A percentile compares a stretch with the other conserved stretches of the same genome.
Conservation (phyloP, 2,113 vertebrate species). For the Misgurnus mizolepis region DNA sequence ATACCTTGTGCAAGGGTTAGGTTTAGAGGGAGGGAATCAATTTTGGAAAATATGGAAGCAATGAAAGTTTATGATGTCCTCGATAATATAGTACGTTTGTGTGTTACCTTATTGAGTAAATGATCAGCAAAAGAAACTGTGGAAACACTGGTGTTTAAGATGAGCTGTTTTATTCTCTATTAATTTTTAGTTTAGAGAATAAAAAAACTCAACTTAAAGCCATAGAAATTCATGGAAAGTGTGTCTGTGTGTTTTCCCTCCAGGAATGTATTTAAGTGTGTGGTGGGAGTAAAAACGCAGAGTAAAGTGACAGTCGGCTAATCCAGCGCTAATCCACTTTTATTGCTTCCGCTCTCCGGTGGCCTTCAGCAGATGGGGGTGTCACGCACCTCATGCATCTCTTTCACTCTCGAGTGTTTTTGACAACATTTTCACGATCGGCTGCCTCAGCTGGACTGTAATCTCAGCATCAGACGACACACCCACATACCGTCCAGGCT, state of each 20-base stretch:
- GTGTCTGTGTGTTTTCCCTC: slow-evolving; percentile 15
- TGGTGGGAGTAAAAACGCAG: slow-evolving; percentile 23
- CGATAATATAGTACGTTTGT: too few species aligned
- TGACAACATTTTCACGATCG: slow-evolving; percentile 9
- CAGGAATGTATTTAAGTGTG: slow-evolving; percentile 32
- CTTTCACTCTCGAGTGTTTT: background rate
- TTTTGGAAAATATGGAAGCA: too few species aligned
- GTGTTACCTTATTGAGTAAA: too few species aligned
- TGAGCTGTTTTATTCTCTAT: too few species aligned
- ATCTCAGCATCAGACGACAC: background rate
- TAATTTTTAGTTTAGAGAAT: too few species aligned
- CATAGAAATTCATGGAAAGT: background rate
- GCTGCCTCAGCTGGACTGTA: background rate
- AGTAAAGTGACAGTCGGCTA: slow-evolving; percentile 49
- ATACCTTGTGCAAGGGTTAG: background rate
- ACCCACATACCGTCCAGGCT: background rate
- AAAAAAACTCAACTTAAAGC: background rate
- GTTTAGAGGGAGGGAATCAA: background rate
- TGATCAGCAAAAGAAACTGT: too few species aligned
- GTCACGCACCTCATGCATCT: slow-evolving; percentile 27
- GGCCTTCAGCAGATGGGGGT: slow-evolving; percentile 19
- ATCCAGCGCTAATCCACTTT: slow-evolving; percentile 63
- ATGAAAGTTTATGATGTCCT: too few species aligned
- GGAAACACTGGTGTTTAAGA: too few species aligned
- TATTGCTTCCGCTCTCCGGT: slow-evolving; percentile 49